Evolutionary conservation across 2,113 vertebrate genomes (phyloP).

Genomic region (Climacteris rufus): DNA sequence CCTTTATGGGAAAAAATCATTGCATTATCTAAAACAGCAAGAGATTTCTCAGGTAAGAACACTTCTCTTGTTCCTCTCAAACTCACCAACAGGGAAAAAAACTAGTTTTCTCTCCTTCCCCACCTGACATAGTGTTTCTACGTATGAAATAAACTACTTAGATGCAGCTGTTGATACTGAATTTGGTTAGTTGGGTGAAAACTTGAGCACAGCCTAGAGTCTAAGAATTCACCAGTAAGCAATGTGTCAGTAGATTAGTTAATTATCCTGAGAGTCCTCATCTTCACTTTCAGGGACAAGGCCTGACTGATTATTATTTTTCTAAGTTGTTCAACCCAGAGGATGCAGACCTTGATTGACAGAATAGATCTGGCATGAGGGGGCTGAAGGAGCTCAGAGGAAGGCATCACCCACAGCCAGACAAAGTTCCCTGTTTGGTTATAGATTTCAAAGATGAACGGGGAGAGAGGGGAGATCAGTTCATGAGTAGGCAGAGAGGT

Average conservation of each 20-base stretch:
- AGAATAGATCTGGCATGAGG: not conserved
- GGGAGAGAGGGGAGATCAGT: not conserved
- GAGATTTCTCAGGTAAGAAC: not conserved
- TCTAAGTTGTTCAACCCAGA: not conserved
- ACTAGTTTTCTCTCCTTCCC: not conserved
- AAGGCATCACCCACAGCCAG: not conserved
- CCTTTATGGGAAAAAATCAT: not conserved
- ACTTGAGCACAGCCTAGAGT: not conserved
- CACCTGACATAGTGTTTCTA: not conserved
- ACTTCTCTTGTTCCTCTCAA: not conserved
- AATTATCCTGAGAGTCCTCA: not conserved
- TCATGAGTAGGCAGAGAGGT: not conserved
- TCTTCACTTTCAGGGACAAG: not conserved
- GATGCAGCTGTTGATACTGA: not conserved
- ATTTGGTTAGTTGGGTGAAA: not conserved
- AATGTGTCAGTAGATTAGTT: not conserved
- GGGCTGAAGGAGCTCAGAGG: not conserved
- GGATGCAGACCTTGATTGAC: not conserved
- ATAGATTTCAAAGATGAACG: not conserved
- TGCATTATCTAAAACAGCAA: slow-evolving; percentile 30
- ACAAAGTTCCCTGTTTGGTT: not conserved
- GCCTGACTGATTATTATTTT: not conserved
- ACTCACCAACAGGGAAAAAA: not conserved
- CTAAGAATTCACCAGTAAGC: not conserved
- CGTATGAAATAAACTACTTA: not conserved